These are phyloP conservation scores for Clarias gariepinus DNA, from an alignment of 2,113 vertebrate species.

Conservation along the genomic window DNA sequence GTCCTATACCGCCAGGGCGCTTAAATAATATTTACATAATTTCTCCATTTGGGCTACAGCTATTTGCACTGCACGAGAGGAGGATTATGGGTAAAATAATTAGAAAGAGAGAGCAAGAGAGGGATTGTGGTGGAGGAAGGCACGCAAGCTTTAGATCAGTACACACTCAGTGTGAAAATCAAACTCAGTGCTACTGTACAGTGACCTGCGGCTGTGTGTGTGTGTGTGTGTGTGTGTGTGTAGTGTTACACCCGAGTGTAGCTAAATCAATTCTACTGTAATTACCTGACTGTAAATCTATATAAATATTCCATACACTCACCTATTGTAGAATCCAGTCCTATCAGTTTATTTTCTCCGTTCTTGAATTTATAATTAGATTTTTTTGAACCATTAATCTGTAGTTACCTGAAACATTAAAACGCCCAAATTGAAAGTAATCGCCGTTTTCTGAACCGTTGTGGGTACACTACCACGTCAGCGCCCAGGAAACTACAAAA, in stretches of 20 bases:
- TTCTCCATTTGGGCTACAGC: conserved; percentile 93
- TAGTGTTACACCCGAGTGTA: background rate
- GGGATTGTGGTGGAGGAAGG: conserved; percentile 12
- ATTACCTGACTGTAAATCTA: background rate
- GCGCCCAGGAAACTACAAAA: too few relatives aligned
- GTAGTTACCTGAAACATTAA: background rate
- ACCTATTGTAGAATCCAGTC: background rate
- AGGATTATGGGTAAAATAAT: conserved; percentile 94
- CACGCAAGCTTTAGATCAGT: background rate
- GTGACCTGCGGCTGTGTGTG: background rate
- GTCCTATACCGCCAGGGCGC: conserved; percentile 93
- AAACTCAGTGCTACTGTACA: background rate
- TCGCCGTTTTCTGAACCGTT: background rate
- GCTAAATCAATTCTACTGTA: background rate
- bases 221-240: too few relatives aligned
- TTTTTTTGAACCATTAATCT: background rate
- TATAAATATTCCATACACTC: background rate
- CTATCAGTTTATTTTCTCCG: background rate
- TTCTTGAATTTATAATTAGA: background rate
- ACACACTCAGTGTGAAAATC: background rate
- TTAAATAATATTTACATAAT: conserved; percentile 99
- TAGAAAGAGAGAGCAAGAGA: conserved; percentile 76
- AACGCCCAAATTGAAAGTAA: background rate
- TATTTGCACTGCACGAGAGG: conserved; percentile 96
- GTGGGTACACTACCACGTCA: background rate